Conservation (phyloP, 2,113 vertebrate genomes). For the Athene cunicularia region DNA sequence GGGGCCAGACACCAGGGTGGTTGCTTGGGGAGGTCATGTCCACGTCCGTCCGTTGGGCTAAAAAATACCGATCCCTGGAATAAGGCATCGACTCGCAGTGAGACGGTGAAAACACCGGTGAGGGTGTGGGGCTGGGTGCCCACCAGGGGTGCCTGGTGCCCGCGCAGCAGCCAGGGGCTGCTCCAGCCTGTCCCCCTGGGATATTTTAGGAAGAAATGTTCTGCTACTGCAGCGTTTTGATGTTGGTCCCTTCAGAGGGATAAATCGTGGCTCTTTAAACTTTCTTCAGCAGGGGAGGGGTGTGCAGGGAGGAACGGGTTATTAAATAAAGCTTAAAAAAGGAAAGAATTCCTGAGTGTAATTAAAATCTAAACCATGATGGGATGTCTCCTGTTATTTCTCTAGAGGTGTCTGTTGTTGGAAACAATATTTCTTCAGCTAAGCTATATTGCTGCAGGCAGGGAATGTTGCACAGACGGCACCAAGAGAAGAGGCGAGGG, state of each 20-base stretch:
- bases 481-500: not conserved
- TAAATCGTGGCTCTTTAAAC: not conserved
- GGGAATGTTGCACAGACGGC: not conserved
- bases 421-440: conserved; percentile 6
- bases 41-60: not conserved
- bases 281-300: not conserved
- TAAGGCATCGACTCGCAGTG: rapidly evolving
- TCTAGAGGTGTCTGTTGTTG: not conserved
- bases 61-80: not conserved
- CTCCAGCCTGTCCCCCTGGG: not conserved
- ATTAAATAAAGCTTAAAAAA: not conserved
- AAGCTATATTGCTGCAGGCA: not conserved
- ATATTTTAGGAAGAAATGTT: not conserved
- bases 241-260: not conserved
- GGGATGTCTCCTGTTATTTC: not conserved
- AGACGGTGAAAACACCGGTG: rapidly evolving
- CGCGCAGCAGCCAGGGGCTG: not conserved
- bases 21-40: rapidly evolving
- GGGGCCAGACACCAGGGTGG: not conserved
- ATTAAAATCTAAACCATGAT: not conserved
- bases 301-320: not conserved
- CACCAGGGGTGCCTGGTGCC: not conserved
- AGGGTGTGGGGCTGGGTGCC: rapidly evolving
- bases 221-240: not conserved
- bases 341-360: not conserved